Percentiles rank a stretch among this genome's conserved stretches.
Evolutionary conservation across 2,888 invertebrate species (phyloP).

Genomic region (Allacma fusca): DNA sequence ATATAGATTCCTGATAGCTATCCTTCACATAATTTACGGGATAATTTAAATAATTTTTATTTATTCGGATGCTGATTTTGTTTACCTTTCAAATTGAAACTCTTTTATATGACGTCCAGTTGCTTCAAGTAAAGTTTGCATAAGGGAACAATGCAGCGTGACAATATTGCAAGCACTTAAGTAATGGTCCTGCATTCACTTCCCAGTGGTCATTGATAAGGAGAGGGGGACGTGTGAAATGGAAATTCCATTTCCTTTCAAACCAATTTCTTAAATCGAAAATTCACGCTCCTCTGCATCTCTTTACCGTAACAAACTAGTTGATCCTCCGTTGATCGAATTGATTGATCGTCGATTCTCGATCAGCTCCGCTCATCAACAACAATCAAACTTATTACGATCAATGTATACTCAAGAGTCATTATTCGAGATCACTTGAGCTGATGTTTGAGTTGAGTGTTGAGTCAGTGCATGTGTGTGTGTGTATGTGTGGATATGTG

Average conservation of each 20-base stretch:
- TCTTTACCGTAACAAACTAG: neutral
- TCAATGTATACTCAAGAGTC: too few species aligned
- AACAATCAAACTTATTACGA: neutral
- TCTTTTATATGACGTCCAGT: neutral
- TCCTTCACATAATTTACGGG: conserved; percentile 2
- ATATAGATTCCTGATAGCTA: neutral
- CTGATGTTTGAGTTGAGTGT: too few species aligned
- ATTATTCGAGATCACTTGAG: too few species aligned
- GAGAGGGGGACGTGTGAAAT: neutral
- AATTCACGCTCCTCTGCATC: conserved; percentile 1
- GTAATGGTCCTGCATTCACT: neutral
- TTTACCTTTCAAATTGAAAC: neutral
- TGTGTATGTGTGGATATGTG: too few species aligned
- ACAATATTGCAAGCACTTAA: neutral
- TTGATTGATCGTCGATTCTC: conserved; percentile 3
- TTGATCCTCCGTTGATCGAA: neutral
- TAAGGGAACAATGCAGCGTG: neutral
- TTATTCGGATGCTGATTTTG: conserved; percentile 2
- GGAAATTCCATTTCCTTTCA: conserved; percentile 11
- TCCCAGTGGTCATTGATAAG: neutral
- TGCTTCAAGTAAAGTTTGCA: neutral
- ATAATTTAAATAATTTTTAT: conserved; percentile 7
- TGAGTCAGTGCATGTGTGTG: too few species aligned
- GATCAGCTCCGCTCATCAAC: neutral
- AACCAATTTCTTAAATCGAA: neutral